phyloP scores from a whole-genome alignment of 2,797 vertebrate species.

The Sebastiscus tertius region DNA sequence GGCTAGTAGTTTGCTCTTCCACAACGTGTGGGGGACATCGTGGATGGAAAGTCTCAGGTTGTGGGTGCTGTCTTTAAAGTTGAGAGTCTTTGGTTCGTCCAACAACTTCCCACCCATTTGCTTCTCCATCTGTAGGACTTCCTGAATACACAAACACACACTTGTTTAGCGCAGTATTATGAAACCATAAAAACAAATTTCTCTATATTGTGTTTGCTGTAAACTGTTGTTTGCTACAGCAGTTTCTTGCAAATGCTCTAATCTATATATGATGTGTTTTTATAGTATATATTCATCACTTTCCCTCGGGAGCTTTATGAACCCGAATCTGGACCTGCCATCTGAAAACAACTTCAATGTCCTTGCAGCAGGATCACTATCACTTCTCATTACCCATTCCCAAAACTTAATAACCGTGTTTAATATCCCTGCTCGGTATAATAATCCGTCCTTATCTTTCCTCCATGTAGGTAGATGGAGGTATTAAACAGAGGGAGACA shows the following conservation, averaged over 20 bases:
- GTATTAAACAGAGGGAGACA: conserved; percentile 65
- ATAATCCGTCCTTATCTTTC: conserved; percentile 70
- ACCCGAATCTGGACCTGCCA: conserved; percentile 26
- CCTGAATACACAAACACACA: conserved; percentile 77
- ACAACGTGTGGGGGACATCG: conserved; percentile 91
- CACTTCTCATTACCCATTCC: conserved; percentile 66
- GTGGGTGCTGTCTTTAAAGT: conserved; percentile 97
- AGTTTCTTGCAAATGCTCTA: neutral
- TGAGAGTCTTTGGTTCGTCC: conserved; percentile 96
- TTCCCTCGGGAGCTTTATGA: conserved; percentile 32
- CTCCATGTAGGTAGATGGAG: conserved; percentile 48
- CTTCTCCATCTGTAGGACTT: conserved; percentile 95
- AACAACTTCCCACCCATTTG: conserved; percentile 97
- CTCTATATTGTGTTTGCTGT: neutral
- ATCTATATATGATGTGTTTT: conserved; percentile 19
- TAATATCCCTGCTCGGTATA: conserved; percentile 61
- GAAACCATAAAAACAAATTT: neutral
- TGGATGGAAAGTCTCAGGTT: conserved; percentile 98
- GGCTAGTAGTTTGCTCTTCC: conserved; percentile 97
- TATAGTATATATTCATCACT: conserved; percentile 12
- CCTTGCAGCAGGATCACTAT: conserved; percentile 65
- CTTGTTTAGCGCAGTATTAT: neutral
- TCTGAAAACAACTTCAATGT: conserved; percentile 50
- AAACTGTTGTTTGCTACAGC: conserved; percentile 16
- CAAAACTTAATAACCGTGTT: conserved; percentile 70